Conservation (phyloP, 2,113 vertebrate species). For the Chascanopsetta lugubris region DNA sequence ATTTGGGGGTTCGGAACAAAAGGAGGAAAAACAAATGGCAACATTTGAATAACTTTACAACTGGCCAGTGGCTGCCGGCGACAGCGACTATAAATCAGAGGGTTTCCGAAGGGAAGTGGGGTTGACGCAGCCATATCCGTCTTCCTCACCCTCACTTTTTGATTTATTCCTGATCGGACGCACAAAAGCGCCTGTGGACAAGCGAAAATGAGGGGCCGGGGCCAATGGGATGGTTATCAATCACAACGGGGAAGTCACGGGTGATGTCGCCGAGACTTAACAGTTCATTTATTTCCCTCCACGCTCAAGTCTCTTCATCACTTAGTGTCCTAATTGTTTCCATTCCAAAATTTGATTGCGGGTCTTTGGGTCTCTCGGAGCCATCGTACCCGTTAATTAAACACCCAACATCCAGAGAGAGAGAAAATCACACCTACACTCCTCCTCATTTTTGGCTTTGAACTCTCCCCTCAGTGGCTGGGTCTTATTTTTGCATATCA, state of each 20-base stretch:
- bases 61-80: conserved; percentile 68
- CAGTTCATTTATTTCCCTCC: conserved; percentile 76
- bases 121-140: conserved; percentile 77
- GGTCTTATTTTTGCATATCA: conserved; percentile 15
- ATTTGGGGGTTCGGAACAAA: conserved; percentile 76
- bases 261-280: conserved; percentile 76
- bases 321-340: conserved; percentile 79
- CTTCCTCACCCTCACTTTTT: conserved; percentile 80
- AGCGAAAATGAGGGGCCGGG: conserved; percentile 74
- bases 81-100: conserved; percentile 80
- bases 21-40: conserved; percentile 76
- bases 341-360: conserved; percentile 73
- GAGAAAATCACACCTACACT: conserved; percentile 44
- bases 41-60: conserved; percentile 79
- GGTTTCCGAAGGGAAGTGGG: conserved; percentile 77
- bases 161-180: conserved; percentile 83
- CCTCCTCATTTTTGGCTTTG: conserved; percentile 27
- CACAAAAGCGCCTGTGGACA: conserved; percentile 77
- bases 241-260: conserved; percentile 75
- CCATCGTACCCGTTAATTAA: conserved; percentile 72
- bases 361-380: conserved; percentile 67
- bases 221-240: conserved; percentile 80
- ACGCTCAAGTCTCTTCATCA: conserved; percentile 74
- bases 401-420: conserved; percentile 67
- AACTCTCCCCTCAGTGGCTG: conserved; percentile 17